Evolutionary conservation across 1,140 invertebrate species (phyloP), one percentile per base, ranked within the genome.

Genomic region (Papilio helenus): DNA sequence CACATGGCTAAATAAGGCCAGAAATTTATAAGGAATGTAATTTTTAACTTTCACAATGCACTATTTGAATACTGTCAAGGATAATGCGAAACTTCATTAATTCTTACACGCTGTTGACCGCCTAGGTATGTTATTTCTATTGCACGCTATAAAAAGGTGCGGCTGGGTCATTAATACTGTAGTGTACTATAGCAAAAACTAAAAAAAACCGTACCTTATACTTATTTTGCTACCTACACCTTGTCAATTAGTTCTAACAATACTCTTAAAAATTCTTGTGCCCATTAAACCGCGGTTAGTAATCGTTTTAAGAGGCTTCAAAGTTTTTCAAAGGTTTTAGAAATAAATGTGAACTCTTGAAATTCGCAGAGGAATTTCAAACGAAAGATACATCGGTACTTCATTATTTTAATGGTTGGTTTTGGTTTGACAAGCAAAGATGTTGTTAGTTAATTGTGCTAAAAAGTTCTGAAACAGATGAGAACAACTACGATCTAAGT

Each of bases 51-150:
- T 29, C 26, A 65, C 61, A 29, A 65, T 65, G 61, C 61, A 65
- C 61, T 65, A 65, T 65, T 65, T 65, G 61, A 65, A 65, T 65
- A 65, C 61, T 26, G 61, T 65, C 61, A 65, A 65, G 61, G 61
- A 65, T 65, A 34, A 29, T 29, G 23, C 34, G 61, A 29, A 65
- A 65, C 61, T 26, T 65, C 23, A 61, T 61, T 65, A 65, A 65
- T 29, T 65, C 23, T 16, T 65, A 34, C 61, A 29, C 61, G 61
- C 61, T 65, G 61, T 26, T 65, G 29, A 29, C 61, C 23, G 61
- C 61, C 61, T 65, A 65, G 61, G 61, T 65, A 65, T 39, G 8
- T 65, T 65, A 65, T 65, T 65, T 65, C 61, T 65, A 65, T 65
- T 65, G 61, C 61, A 65, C 61, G 61, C 61, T 29, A 65, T 65